Conservation (phyloP, 2,888 invertebrate genomes). For the Perizoma flavofasciatum region DNA sequence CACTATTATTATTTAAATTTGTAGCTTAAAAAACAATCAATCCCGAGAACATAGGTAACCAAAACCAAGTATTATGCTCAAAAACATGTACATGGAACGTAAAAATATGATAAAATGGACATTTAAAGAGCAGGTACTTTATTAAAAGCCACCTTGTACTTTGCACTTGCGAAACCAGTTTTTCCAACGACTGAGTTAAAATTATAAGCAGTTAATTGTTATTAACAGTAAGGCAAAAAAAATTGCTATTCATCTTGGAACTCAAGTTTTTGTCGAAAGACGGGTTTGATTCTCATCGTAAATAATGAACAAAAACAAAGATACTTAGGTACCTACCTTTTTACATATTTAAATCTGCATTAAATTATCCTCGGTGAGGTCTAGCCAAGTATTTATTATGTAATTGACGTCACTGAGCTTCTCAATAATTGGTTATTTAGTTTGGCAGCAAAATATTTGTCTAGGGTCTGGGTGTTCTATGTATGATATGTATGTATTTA, state of each 20-base stretch:
- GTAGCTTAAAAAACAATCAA: too few relatives aligned
- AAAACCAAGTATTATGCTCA: too few relatives aligned
- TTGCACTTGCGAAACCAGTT: slow-evolving; percentile 36
- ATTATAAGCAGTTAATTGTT: slow-evolving; percentile 32
- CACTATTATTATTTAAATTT: too few relatives aligned
- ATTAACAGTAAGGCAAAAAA: slow-evolving; percentile 28
- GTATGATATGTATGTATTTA: too few relatives aligned
- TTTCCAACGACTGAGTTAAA: slow-evolving; percentile 21
- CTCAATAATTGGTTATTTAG: too few relatives aligned
- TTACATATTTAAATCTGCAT: neutral
- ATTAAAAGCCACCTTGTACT: slow-evolving; percentile 31
- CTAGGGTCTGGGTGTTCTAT: too few relatives aligned
- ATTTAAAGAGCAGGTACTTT: too few relatives aligned
- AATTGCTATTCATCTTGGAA: slow-evolving; percentile 32
- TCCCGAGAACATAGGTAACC: too few relatives aligned
- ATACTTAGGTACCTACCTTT: slow-evolving; percentile 1
- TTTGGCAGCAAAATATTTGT: too few relatives aligned
- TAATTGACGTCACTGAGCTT: neutral
- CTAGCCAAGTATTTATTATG: neutral
- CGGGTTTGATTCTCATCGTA: slow-evolving; percentile 34
- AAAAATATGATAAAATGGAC: too few relatives aligned
- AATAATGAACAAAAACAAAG: slow-evolving; percentile 35
- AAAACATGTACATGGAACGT: too few relatives aligned
- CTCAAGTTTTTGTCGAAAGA: slow-evolving; percentile 32
- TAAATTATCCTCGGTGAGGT: neutral